Base-by-base conservation (phyloP, 1,140 invertebrate species). In the Adelges cooleyi region DNA sequence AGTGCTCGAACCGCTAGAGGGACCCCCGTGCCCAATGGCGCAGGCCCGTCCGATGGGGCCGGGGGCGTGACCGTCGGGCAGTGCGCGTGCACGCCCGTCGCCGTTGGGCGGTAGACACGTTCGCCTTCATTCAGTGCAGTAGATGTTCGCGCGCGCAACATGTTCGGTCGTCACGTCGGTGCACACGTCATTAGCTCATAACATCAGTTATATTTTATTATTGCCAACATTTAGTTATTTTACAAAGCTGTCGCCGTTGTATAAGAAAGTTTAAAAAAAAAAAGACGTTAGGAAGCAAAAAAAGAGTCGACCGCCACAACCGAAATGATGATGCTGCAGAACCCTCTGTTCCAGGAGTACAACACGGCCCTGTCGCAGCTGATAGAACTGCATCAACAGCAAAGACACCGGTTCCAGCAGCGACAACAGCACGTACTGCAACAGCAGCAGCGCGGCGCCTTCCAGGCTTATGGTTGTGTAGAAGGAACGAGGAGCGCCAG, bases 271-370 rank as follows among this genome's bases (percentile, higher is more conserved):
- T n/a, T n/a, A n/a, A n/a, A n/a, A n/a, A n/a, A n/a, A n/a, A n/a
- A n/a, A n/a, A n/a, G 6, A 54, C 29, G 27, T 54, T n/a, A 54
- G 8, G 23, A 36, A 20, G 9, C 15, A 33, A 33, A 29, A 54
- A 25, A 9, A 8, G 11, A 54, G 18, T 33, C 17, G 22, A 33
- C 29, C 11, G 25, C 18, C 13, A 53, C 20, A 9, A n/a, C 17
- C n/a, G 54, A 48, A 15, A 62, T 67, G 66, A 67, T 54, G 42
- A 56, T 67, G 53, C 54, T 67, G 53, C 66, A 67, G 18, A 67
- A 67, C 15, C 54, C 66, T 11, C 46, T 67, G 29, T 67, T 67
- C 53, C 40, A 44, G 23, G 62, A 66, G 40, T 68, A 66, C 44
- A 68, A 66, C 27, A 68, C 59, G 1, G 59, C 62, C 2, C 44